Conservation (phyloP, 2,888 invertebrate species). For the Stenodera caucasica region DNA sequence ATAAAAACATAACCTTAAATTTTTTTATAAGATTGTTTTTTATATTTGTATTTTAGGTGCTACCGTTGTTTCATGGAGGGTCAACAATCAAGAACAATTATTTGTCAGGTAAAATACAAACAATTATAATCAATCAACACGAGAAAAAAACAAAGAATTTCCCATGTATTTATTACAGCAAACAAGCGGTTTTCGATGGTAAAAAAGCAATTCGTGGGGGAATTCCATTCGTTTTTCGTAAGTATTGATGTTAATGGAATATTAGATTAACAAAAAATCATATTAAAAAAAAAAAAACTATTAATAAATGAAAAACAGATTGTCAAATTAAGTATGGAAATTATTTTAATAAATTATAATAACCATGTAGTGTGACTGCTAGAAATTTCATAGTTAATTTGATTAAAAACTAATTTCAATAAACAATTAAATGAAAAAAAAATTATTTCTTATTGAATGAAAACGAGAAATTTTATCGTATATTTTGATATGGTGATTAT, state of each 20-base stretch:
- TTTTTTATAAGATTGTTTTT: conserved; percentile 17
- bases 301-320: not conserved
- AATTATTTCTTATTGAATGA: not conserved
- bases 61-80: conserved; percentile 95
- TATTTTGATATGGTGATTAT: not conserved
- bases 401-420: not conserved
- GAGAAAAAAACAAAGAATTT: not conserved
- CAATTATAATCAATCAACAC: not conserved
- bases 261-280: not conserved
- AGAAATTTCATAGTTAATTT: not conserved
- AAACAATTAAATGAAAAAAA: too few relatives aligned
- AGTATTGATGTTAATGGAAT: conserved; percentile 60
- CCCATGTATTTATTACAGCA: conserved; percentile 63
- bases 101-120: conserved; percentile 83
- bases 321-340: not conserved
- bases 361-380: not conserved
- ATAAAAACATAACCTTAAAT: conserved; percentile 45
- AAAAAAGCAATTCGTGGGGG: conserved; percentile 96
- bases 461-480: not conserved
- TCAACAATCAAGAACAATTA: conserved; percentile 93
- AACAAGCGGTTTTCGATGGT: conserved; percentile 94
- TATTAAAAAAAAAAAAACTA: not conserved
- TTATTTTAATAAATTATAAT: not conserved
- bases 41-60: conserved; percentile 70
- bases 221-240: conserved; percentile 96